phyloP scores from a whole-genome alignment of 53 echinoderm and acorn worm species.

The Antedon mediterranea region DNA sequence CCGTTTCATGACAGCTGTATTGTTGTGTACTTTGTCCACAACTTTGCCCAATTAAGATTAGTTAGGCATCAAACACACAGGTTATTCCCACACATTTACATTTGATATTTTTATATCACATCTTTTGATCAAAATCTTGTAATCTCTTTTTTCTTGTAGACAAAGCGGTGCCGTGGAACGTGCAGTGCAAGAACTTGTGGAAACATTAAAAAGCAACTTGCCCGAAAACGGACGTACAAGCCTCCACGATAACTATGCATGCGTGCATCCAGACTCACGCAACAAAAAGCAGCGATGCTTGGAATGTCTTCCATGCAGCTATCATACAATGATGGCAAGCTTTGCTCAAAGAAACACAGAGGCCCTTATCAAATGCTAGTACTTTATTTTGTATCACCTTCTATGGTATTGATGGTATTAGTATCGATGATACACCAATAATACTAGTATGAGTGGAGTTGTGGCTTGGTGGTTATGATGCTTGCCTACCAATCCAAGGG shows the following conservation, averaged over 20 bases:
- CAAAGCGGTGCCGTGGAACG: constrained; percentile 93
- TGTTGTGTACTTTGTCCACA: too few species aligned
- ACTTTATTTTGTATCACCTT: too few species aligned
- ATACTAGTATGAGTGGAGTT: too few species aligned
- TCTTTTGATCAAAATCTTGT: too few species aligned
- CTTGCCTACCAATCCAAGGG: too few species aligned
- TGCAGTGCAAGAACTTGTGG: constrained; percentile 80
- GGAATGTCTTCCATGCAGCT: constrained; percentile 93
- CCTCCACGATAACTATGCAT: constrained; percentile 74
- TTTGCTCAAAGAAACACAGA: constrained; percentile 97
- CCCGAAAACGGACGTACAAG: constrained; percentile 51
- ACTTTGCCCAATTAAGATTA: not conserved
- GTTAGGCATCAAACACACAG: not conserved
- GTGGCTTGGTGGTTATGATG: not conserved
- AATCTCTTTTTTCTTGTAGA: constrained; percentile 15
- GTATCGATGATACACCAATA: too few species aligned
- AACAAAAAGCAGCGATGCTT: constrained; percentile 77
- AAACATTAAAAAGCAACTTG: constrained; percentile 59
- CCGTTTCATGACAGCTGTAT: not conserved
- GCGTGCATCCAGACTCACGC: constrained; percentile 90
- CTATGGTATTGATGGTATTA: too few species aligned
- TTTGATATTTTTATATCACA: too few species aligned
- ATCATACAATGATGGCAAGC: constrained; percentile 80
- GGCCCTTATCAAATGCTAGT: constrained; percentile 96
- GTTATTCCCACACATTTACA: not conserved